phyloP scores from a whole-genome alignment of 2,113 vertebrate genomes.

The Psettodes erumei region DNA sequence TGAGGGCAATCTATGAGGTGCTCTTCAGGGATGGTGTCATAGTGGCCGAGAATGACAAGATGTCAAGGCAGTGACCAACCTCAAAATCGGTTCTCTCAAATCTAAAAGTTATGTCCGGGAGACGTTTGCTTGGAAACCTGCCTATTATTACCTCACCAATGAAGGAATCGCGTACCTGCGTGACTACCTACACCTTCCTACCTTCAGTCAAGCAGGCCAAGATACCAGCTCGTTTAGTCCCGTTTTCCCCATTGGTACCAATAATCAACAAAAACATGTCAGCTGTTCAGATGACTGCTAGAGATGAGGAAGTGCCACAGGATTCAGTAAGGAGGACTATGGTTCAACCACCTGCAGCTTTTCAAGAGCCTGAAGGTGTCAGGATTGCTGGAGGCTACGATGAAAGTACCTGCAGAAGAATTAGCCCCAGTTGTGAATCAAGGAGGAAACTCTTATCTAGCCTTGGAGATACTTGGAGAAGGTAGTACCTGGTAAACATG shows the following conservation, averaged over 20 bases:
- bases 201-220: not conserved
- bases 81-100: slow-evolving; percentile 86
- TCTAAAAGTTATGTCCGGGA: slow-evolving; percentile 84
- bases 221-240: not conserved
- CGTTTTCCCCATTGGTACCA: not conserved
- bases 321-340: not conserved
- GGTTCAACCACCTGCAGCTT: not conserved
- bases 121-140: slow-evolving; percentile 86
- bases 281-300: not conserved
- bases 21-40: slow-evolving; percentile 87
- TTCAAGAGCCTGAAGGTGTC: not conserved
- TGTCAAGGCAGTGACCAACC: slow-evolving; percentile 81
- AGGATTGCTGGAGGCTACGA: not conserved
- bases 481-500: too few species aligned
- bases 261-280: slow-evolving; percentile 5
- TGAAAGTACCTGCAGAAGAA: not conserved
- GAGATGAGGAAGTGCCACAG: not conserved
- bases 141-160: slow-evolving; percentile 88
- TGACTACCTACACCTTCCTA: slow-evolving; percentile 84
- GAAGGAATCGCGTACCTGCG: slow-evolving; percentile 83
- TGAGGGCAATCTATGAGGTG: slow-evolving; percentile 86
- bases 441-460: not conserved
- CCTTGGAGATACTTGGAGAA: not conserved
- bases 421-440: not conserved
- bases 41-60: slow-evolving; percentile 86